Conservation (phyloP, 2,888 invertebrate genomes). For the Patella depressa region DNA sequence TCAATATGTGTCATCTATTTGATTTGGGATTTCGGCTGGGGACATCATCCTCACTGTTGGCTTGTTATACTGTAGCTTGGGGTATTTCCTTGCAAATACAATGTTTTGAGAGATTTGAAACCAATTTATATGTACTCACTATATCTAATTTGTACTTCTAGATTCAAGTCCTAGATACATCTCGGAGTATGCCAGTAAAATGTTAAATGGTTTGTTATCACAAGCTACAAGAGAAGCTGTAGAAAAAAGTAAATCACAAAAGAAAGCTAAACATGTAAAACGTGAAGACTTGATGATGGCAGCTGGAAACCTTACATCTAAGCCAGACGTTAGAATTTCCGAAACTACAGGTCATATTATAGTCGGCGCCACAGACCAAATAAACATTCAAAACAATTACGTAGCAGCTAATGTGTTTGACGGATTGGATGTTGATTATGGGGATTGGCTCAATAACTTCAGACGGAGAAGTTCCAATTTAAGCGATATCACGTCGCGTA, state of each 20-base stretch:
- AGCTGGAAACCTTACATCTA: not conserved
- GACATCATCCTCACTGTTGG: too few species aligned
- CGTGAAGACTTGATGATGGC: not conserved
- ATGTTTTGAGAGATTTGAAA: too few species aligned
- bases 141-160: too few species aligned
- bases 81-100: too few species aligned
- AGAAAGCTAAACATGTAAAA: slow-evolving; percentile 2
- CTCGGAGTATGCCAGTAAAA: slow-evolving; percentile 5
- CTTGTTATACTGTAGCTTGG: too few species aligned
- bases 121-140: too few species aligned
- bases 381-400: not conserved
- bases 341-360: not conserved
- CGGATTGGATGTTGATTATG: slow-evolving; percentile 54
- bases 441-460: slow-evolving; percentile 57
- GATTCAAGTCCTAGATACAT: slow-evolving; percentile 15
- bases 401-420: slow-evolving; percentile 25
- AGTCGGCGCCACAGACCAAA: not conserved
- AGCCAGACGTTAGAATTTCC: not conserved
- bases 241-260: slow-evolving; percentile 5
- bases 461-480: slow-evolving; percentile 65
- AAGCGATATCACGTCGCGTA: slow-evolving; percentile 62
- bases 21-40: too few species aligned
- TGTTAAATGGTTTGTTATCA: not conserved
- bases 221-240: slow-evolving; percentile 8
- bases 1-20: too few species aligned